Evolutionary conservation across 2,888 invertebrate genomes (phyloP), one percentile per base, ranked within the genome.

Genomic region (Sphinx pinastri): DNA sequence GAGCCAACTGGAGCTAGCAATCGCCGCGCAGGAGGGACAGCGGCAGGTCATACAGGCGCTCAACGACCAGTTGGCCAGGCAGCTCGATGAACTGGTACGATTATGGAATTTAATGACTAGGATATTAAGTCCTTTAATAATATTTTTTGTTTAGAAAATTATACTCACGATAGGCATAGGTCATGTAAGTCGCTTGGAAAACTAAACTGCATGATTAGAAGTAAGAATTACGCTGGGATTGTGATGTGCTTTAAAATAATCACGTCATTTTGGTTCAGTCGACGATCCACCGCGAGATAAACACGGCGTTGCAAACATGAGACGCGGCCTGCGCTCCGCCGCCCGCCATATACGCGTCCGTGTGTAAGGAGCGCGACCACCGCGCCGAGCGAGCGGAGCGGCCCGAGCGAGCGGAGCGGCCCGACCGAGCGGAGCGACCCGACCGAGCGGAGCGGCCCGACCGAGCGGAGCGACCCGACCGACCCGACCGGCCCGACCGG

Each of bases 251-350:
- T n/a, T n/a, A 51, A 14, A 14, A 51, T 51, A 14, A 14, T 51
- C 12, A 51, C 8, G 12, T 8, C 6, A 51, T 12, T 14, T 51
- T 51, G 19, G 11, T 73, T 0, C 89, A 94, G 94, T 87, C 95
- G 76, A 96, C 96, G 76, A 96, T 97, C 90, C 97, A 97, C 94
- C 96, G 96, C 89, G 98, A 98, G 95, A 96, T 97, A 81, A 95
- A 96, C 84, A 96, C 96, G n/a, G 97, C 97, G 72, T 86, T 97
- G 90, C 96, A 96, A 88, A 96, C 97, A 95, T 96, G 96, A 96
- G 94, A 90, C 80, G 77, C 85, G 86, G 88, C 86, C 74, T 75
- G 77, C 77, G 83, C 83, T 73, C 84, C 83, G 79, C 86, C 87
- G 81, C 84, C 86, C 80, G 83, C 83, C 49, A 79, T 83, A 69